Base-by-base conservation (phyloP, 2,113 vertebrate genomes). In the Fregata magnificens region DNA sequence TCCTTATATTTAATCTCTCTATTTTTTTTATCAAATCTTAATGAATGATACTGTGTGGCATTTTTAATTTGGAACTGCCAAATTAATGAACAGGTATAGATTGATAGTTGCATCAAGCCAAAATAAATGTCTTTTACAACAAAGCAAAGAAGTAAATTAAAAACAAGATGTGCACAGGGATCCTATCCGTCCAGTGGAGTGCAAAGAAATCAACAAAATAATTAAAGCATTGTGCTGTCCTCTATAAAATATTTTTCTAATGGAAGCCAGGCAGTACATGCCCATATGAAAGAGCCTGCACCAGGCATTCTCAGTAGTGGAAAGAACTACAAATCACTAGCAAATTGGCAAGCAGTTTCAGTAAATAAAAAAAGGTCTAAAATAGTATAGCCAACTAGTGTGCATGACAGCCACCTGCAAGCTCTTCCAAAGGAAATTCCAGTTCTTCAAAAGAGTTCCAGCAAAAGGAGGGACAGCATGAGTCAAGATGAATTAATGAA, bases 391-490 rank as follows among this genome's bases (percentile, higher is more conserved):
- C 69, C 45, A 63, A n/a, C 40, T 40, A 73, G 63, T 52, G 44
- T 67, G 66, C 59, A 49, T 82, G 76, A 63, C 92, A 95, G 82
- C 67, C 80, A 85, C 88, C 95, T 97, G 87, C 42, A 94, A 88
- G 79, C 69, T 95, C 95, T 97, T 98, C 69, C 95, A 96, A 91
- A 88, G 81, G 80, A 97, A 96, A 96, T 87, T 95, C 85, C 77
- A 95, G 4, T 96, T 94, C 82, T 88, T 94, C 72, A 86, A 94
- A 82, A 88, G 86, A 49, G 17, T 58, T 90, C 66, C 86, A 97
- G 45, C 62, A 83, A 67, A 94, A 88, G 47, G 59, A 76, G 66
- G 49, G 45, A 34, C 34, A 81, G 70, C 44, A 26, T 36, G 31
- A 69, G 65, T 87, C 79, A 85, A 76, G 73, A 52, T 45, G 31